Evolutionary conservation across 2,797 vertebrate genomes (phyloP).

Genomic region (Sebastiscus tertius): DNA sequence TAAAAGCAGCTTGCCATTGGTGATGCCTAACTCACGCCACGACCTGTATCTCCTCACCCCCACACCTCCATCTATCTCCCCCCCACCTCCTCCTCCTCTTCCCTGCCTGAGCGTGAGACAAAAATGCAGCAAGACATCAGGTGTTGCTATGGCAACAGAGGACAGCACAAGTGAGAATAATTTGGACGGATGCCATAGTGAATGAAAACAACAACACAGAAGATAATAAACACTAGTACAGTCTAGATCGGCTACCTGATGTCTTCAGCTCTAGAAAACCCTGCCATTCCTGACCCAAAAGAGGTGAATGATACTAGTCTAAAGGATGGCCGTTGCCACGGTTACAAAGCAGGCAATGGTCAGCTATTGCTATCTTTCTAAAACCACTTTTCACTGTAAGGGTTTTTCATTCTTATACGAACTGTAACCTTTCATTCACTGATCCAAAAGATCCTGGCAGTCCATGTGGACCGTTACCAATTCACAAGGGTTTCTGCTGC

Average conservation of each 20-base stretch:
- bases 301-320: slow-evolving; percentile 9
- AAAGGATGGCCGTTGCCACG: slow-evolving; percentile 50
- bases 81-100: slow-evolving; percentile 1
- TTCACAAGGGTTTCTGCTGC: neutral
- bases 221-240: slow-evolving; percentile 22
- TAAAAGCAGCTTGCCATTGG: neutral
- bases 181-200: slow-evolving; percentile 51
- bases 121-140: slow-evolving; percentile 70
- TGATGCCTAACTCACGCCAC: neutral
- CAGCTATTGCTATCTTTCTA: slow-evolving; percentile 33
- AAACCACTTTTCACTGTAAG: neutral
- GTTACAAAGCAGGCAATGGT: slow-evolving; percentile 52
- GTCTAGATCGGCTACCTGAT: slow-evolving; percentile 4
- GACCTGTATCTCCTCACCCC: slow-evolving; percentile 19
- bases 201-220: slow-evolving; percentile 56
- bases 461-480: neutral
- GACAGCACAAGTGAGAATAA: slow-evolving; percentile 56
- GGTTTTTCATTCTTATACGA: neutral
- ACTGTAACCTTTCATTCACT: neutral
- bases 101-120: slow-evolving; percentile 35
- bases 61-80: neutral
- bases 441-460: neutral
- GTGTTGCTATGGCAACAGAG: slow-evolving; percentile 77
- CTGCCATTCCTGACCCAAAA: neutral
- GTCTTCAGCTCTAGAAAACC: slow-evolving; percentile 7